A percentile compares a stretch with the other conserved stretches of the same genome.
These are phyloP conservation scores for Calonectris borealis DNA, from an alignment of 2,113 vertebrate genomes.

Conservation along the genomic window DNA sequence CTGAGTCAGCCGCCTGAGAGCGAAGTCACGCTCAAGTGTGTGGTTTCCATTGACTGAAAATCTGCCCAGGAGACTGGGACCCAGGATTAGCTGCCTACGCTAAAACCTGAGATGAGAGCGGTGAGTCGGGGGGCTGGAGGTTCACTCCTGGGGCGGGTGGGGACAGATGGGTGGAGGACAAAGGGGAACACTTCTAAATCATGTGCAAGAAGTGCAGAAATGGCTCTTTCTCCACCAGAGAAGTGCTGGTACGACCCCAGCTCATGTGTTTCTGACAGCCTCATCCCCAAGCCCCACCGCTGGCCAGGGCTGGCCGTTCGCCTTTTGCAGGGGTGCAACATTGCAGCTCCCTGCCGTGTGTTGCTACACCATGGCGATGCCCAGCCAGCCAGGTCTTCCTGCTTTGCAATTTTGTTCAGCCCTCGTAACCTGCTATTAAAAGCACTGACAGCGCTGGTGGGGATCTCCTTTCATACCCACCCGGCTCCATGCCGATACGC, in stretches of 20 bases:
- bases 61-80: background rate
- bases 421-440: background rate
- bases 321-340: background rate
- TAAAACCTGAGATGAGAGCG: background rate
- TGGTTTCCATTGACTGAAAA: background rate
- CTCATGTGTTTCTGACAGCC: background rate
- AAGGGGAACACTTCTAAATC: background rate
- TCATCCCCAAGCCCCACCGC: background rate
- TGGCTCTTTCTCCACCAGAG: background rate
- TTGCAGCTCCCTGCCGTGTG: background rate
- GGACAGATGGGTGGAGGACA: background rate
- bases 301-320: background rate
- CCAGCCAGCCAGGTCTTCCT: background rate
- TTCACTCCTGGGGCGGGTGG: background rate
- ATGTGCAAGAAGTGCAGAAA: background rate
- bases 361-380: background rate
- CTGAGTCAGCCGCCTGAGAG: background rate
- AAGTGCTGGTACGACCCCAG: background rate
- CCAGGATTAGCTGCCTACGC: background rate
- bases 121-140: accelerated
- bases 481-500: background rate
- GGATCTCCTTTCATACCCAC: background rate
- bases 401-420: background rate
- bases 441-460: background rate
- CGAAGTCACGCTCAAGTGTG: background rate